Base-by-base conservation (phyloP, 2,888 invertebrate genomes). In the Halictus quadricinctus region DNA sequence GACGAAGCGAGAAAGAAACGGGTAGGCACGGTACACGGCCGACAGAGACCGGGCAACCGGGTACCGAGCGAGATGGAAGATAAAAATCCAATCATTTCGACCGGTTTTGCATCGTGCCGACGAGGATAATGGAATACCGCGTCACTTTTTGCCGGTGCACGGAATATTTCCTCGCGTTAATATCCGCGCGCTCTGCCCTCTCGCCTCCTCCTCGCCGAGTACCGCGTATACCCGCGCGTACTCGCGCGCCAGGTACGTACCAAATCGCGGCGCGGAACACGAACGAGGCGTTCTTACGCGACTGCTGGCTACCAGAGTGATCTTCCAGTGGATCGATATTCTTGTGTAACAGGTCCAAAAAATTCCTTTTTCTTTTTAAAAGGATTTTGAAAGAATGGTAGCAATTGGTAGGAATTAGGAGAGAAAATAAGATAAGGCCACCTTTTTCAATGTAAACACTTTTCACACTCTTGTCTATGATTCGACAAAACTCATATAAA, bases 41-140 rank as follows among this genome's bases (percentile, higher is more conserved):
- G 13, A 43, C 41, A 75, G 84, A 85, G 80, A 74, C 70, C 54
- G 83, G 66, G 79, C 79, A 74, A 43, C 43, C 54, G 74, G 74
- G 75, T 66, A 75, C 21, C 70, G 79, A 76, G 74, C 72, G 80
- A 88, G 86, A 91, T 89, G 91, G 83, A 84, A 92, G 92, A 92
- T 92, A 93, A 92, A 93, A 93, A 94, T 94, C 92, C 93, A 93
- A 94, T 94, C 93, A 92, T 94, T 93, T 94, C 92, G 92, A 93
- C 92, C 93, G 93, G 93, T 94, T 93, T 94, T 92, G 93, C 92
- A 92, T 93, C 91, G 90, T 87, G 86, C 91, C 89, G 90, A 89
- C 90, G 91, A 92, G 92, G 91, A 93, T 93, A 93, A 93, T 92
- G 92, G 92, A 93, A 93, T 92, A 92, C 91, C 91, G 91, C 93